phyloP scores from a whole-genome alignment of 2,797 vertebrate genomes.

The Enteromius thamalakanensis region DNA sequence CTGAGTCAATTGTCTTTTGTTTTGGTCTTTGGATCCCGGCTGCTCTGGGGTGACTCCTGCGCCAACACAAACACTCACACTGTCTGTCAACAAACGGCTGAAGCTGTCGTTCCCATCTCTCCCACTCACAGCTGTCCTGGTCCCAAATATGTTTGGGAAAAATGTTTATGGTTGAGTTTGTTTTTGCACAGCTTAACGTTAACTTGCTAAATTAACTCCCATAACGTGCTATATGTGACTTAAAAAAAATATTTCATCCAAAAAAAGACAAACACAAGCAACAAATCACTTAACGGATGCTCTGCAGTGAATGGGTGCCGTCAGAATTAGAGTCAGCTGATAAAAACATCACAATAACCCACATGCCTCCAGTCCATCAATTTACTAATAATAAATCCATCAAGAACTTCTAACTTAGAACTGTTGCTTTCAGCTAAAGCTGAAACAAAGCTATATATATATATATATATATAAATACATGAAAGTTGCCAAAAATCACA shows the following conservation, averaged over 20 bases:
- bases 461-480: neutral
- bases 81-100: conserved; percentile 37
- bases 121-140: neutral
- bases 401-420: neutral
- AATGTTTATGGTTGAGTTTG: neutral
- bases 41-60: neutral
- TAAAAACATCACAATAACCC: neutral
- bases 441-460: neutral
- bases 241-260: neutral
- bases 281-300: neutral
- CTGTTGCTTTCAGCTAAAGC: neutral
- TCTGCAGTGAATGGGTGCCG: neutral
- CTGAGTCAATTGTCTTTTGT: conserved; percentile 3
- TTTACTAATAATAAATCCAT: neutral
- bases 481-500: neutral
- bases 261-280: neutral
- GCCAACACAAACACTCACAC: conserved; percentile 27
- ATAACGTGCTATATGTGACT: neutral
- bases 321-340: neutral
- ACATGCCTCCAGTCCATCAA: neutral
- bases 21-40: neutral
- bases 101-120: conserved; percentile 6
- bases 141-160: neutral
- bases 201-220: neutral
- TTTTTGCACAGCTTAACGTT: neutral